Evolutionary conservation across 2,888 invertebrate species (phyloP).

Genomic region (Hirudinaria manillensis): DNA sequence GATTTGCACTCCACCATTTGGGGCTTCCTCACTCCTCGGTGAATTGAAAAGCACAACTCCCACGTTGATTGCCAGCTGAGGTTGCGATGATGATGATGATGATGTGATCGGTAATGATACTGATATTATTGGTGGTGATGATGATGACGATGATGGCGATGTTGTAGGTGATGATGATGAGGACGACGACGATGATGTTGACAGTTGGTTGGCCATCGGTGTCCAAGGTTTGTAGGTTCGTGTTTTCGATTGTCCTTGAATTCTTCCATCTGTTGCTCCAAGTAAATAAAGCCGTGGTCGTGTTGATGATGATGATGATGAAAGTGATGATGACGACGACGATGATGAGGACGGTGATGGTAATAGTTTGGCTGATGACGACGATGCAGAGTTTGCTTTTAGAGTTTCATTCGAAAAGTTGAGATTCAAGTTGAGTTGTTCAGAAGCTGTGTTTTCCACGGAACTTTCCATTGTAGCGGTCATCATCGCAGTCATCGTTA

Average conservation of each 20-base stretch:
- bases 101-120: background rate
- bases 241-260: too few relatives aligned
- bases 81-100: background rate
- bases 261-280: too few relatives aligned
- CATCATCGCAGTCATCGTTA: slow-evolving; percentile 30
- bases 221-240: background rate
- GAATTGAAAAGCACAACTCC: too few relatives aligned
- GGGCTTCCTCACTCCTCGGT: too few relatives aligned
- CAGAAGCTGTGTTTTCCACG: background rate
- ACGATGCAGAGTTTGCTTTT: background rate
- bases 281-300: too few relatives aligned
- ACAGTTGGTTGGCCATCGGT: background rate
- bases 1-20: too few relatives aligned
- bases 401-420: background rate
- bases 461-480: background rate
- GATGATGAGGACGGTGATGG: background rate
- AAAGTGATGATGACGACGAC: too few relatives aligned
- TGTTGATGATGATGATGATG: too few relatives aligned
- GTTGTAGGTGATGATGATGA: slow-evolving; percentile 3
- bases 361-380: background rate
- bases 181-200: background rate
- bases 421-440: background rate
- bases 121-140: background rate
- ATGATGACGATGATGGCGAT: background rate
- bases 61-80: too few relatives aligned